phyloP scores from a whole-genome alignment of 2,797 vertebrate genomes.

The Allobates femoralis region DNA sequence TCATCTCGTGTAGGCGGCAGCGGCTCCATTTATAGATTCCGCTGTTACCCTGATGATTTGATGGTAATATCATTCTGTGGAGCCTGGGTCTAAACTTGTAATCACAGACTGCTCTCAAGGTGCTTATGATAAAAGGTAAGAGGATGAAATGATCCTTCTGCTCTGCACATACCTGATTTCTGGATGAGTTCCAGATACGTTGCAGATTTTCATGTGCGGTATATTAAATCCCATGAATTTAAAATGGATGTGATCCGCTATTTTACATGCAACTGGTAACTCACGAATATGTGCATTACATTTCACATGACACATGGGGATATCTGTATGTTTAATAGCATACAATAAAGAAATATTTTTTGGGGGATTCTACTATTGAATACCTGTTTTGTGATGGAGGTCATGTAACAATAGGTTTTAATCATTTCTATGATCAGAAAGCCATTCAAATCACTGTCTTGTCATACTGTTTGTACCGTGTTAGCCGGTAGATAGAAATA shows the following conservation, averaged over 20 bases:
- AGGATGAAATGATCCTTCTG: not conserved
- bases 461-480: too few species aligned
- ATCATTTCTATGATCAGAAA: too few species aligned
- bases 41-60: slow-evolving; percentile 39
- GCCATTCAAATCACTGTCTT: too few species aligned
- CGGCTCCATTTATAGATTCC: slow-evolving; percentile 51
- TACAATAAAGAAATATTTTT: too few species aligned
- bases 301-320: too few species aligned
- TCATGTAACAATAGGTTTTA: too few species aligned
- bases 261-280: not conserved
- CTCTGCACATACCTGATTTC: slow-evolving; percentile 4
- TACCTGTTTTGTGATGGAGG: too few species aligned
- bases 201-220: not conserved
- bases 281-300: too few species aligned
- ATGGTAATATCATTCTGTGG: slow-evolving; percentile 35
- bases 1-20: slow-evolving; percentile 34
- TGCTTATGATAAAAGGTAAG: slow-evolving; percentile 4
- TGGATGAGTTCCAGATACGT: not conserved
- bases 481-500: too few species aligned
- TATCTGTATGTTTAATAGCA: too few species aligned
- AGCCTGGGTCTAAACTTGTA: slow-evolving; percentile 3
- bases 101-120: slow-evolving; percentile 19
- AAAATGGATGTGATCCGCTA: not conserved
- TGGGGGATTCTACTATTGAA: too few species aligned
- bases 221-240: not conserved